Base-by-base conservation (phyloP, 2,797 vertebrate genomes). In the Nannoperca obscura region DNA sequence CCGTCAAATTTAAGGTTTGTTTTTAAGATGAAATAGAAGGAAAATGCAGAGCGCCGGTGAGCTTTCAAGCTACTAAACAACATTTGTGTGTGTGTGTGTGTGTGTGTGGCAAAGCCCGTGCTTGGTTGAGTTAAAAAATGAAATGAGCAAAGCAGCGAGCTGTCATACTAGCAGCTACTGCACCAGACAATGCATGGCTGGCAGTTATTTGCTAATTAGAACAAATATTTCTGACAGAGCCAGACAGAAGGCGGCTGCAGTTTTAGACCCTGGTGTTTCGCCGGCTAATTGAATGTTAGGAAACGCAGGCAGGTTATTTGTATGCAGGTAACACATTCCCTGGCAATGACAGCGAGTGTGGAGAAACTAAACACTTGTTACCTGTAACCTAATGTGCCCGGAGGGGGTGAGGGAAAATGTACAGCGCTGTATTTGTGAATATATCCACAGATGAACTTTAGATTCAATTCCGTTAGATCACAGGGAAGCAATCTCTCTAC, bases 191-290 rank as follows among this genome's bases (percentile, higher is more conserved):
- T 63, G 76, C 82, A 66, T 74, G 61, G 74, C 81, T 78, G 80
- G 69, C 82, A 86, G 63, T 86, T 74, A 75, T 76, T 76, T 63
- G 60, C 81, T 88, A 90, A 91, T 90, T 90, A 78, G 47, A 86
- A 83, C 72, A 87, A 85, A 87, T 75, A 86, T 77, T 84, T 85
- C 66, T 79, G 82, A 81, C 74, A 71, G 70, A 67, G 64, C 27
- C 73, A 46, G 80, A 58, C 32, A 42, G 64, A 49, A 46, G 50
- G 66, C 5, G 15, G 76, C 71, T 70, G 67, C 52, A 58, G 71
- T 79, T 81, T 79, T 64, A 50, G 52, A 63, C 53, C 32, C 27
- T 6, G 38, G 54, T 7, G 24, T 80, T 86, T 85, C 7, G 17
- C 58, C 22, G 13, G 34, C 57, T 80, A 77, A 84, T 38, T 69